These are phyloP conservation scores for Mythimna pallens DNA, from an alignment of 2,888 invertebrate genomes.

Conservation along the genomic window DNA sequence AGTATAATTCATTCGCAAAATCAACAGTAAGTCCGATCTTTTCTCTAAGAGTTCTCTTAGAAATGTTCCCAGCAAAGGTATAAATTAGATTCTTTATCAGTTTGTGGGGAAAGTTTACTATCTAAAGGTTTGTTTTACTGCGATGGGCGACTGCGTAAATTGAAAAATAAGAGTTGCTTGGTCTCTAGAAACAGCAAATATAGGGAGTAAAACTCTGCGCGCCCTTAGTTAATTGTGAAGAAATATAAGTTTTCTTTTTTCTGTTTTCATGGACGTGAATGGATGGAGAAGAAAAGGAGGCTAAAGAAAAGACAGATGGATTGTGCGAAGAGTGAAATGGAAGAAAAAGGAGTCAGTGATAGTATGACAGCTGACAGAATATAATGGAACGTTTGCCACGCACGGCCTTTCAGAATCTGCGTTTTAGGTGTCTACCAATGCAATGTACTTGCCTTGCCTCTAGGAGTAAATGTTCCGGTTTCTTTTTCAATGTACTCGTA, in stretches of 20 bases:
- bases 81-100: conserved; percentile 85
- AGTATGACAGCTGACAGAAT: too few species aligned
- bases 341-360: too few species aligned
- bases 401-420: too few species aligned
- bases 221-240: conserved; percentile 4
- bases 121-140: conserved; percentile 79
- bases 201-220: conserved; percentile 22
- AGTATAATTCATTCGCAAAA: conserved; percentile 70
- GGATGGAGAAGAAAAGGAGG: too few species aligned
- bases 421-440: too few species aligned
- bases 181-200: conserved; percentile 25
- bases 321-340: too few species aligned
- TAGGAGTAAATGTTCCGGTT: too few species aligned
- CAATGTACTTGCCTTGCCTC: too few species aligned
- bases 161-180: conserved; percentile 72
- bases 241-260: background rate
- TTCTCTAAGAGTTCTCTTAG: conserved; percentile 72
- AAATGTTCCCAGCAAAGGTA: conserved; percentile 74
- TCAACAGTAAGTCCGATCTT: conserved; percentile 71
- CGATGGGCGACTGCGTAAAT: conserved; percentile 75
- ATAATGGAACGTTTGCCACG: too few species aligned
- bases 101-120: conserved; percentile 78
- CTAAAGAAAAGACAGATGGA: too few species aligned
- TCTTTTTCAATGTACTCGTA: too few species aligned
- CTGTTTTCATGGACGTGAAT: background rate